Evolutionary conservation across 2,113 vertebrate species (phyloP), one percentile per base, ranked within the genome.

Genomic region (Toxotes jaculatrix): DNA sequence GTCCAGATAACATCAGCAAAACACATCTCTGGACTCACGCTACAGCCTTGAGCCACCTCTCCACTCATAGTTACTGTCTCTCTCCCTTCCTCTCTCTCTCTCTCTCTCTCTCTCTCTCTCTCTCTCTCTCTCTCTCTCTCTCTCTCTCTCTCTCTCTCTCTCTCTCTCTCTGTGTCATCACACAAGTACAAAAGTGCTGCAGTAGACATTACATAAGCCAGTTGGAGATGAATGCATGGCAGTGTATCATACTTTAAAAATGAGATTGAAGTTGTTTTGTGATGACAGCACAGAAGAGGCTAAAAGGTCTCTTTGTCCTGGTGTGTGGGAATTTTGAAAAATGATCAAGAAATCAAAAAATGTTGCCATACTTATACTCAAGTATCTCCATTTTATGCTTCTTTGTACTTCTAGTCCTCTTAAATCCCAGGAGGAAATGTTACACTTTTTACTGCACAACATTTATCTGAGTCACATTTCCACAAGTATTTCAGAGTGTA

Each of bases 1-100:
- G 67, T 75, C 40, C 21, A 65, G 93, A 94, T 94, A 93, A 74
- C 87, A 94, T 93, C 92, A 84, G 83, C 55, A 94, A 93, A 94
- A 94, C 93, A 94, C 79, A 82, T 71, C 70, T 76, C 49, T 69
- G 80, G 71, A 91, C 90, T 90, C 92, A 95, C 89, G 93, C 94
- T 88, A 93, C 80, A 79, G 74, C 84, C 71, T 79, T 49, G 57
- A 75, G 79, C 87, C 70, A 85, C 80, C 80, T 84, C 73, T 81
- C 43, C 63, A 61, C 70, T 78, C 82, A 55, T 21, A 6, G 70
- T 77, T 66, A 56, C 79, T 31, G 31, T 75, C 68, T 73, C 36
- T 21, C 70, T 34, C 57, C 2, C 45, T 27, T 38, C 1, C 43
- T 43, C 42, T 34, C 66, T 11, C 45, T 73, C 32, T 42, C 53